These are phyloP conservation scores for Sthenelais limicola DNA, from an alignment of 2,888 invertebrate species.

Conservation along the genomic window DNA sequence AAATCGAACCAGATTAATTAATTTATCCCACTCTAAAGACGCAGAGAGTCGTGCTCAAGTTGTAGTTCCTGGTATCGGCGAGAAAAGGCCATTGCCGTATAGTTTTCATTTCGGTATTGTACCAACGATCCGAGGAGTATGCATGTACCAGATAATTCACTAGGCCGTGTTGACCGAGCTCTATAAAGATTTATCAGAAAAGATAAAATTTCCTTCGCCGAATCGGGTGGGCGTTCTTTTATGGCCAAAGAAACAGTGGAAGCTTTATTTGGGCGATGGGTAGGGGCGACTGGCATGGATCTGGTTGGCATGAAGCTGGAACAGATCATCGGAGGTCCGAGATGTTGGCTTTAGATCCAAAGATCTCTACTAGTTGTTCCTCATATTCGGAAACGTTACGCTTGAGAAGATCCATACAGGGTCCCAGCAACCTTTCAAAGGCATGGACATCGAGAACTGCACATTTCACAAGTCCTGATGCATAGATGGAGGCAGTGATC, in stretches of 20 bases:
- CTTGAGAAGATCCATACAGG: slow-evolving; percentile 99
- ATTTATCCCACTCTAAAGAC: too few relatives aligned
- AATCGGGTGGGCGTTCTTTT: too few relatives aligned
- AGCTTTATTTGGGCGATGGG: slow-evolving; percentile 29
- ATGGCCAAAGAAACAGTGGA: slow-evolving; percentile 23
- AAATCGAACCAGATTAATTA: too few relatives aligned
- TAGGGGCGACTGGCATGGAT: slow-evolving; percentile 76
- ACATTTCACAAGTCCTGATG: slow-evolving; percentile 88
- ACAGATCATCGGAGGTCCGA: slow-evolving; percentile 66
- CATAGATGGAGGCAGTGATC: slow-evolving; percentile 85
- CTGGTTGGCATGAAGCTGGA: slow-evolving; percentile 74
- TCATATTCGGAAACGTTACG: slow-evolving; percentile 97
- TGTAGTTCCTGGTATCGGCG: too few relatives aligned
- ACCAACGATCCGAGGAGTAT: too few relatives aligned
- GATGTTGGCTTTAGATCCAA: slow-evolving; percentile 77
- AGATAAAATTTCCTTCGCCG: too few relatives aligned
- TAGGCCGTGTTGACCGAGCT: too few relatives aligned
- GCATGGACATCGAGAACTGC: slow-evolving; percentile 98
- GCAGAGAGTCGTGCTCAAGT: too few relatives aligned
- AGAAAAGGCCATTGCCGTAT: too few relatives aligned
- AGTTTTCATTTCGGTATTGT: too few relatives aligned
- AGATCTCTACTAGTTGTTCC: slow-evolving; percentile 94
- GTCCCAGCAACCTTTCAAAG: slow-evolving; percentile 96
- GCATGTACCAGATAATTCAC: too few relatives aligned
- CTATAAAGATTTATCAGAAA: too few relatives aligned